Evolutionary conservation across 2,797 vertebrate species (phyloP), one percentile per base, ranked within the genome.

Genomic region (Rhinatrema bivittatum): DNA sequence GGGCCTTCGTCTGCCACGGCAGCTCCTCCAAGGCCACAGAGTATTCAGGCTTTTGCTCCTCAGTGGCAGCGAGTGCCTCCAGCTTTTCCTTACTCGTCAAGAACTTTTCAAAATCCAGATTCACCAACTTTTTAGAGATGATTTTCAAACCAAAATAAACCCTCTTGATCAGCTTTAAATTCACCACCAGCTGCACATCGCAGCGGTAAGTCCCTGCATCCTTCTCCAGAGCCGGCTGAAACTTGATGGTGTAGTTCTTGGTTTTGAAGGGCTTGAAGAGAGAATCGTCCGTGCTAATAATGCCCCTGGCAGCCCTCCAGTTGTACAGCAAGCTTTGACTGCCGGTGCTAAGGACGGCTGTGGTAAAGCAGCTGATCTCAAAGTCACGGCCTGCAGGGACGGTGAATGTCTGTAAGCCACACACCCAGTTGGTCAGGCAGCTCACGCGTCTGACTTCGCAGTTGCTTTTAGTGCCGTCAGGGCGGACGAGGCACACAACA

Each of bases 131-230:
- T 0, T 4, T 6, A 0, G 70, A 79, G 41, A 93, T 46, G 34
- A 96, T 82, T 13, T 78, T 83, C 42, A 97, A 34, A 4, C 88
- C 92, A 59, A 86, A 90, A 53, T 87, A 91, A 22, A 78, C 28
- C 44, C 79, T 83, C 74, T 94, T 90, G 38, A 91, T 54, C 12
- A 75, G 16, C 11, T 10, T 76, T 43, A 71, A 52, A 1, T 20
- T 39, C 18, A 52, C 57, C 3, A 50, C 2, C 23, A 78, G 55
- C 52, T 74, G 82, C 32, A 94, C 84, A 0, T 91, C 85, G 6
- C 93, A 94, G 3, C 82, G 56, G 16, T 95, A 98, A 0, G 94
- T 97, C 1, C 94, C 93, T 8, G 90, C 84, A 1, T 94, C 62
- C 2, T 70, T 46, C 53, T 94, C 92, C 12, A 15, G 44, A 5